A percentile compares a stretch with the other conserved stretches of the same genome.
phyloP scores from a whole-genome alignment of 92 coral and sea anemone species.

The Muricea muricata region DNA sequence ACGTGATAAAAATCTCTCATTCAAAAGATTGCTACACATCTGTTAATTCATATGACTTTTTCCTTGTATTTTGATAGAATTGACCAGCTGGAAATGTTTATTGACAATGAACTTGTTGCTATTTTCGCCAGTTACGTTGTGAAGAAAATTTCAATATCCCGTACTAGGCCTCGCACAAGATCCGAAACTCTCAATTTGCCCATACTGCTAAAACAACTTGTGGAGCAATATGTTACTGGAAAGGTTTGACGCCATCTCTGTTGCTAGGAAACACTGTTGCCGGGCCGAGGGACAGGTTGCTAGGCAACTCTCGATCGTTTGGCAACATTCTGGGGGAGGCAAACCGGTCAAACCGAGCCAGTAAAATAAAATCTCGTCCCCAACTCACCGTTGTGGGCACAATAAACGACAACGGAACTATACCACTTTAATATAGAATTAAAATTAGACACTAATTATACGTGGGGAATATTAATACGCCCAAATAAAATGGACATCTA shows the following conservation, averaged over 20 bases:
- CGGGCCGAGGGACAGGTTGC: not conserved
- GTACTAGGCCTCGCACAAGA: not conserved
- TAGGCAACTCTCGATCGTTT: not conserved
- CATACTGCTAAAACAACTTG: not conserved
- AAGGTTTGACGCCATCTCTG: constrained; percentile 10
- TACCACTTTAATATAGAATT: constrained; percentile 13
- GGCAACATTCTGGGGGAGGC: not conserved
- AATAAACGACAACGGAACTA: not conserved
- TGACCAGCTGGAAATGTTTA: too few relatives aligned
- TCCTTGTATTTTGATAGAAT: too few relatives aligned
- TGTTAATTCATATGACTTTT: too few relatives aligned
- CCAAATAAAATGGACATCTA: constrained; percentile 25
- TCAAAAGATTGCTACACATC: too few relatives aligned
- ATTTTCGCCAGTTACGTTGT: not conserved
- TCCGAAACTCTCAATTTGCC: not conserved
- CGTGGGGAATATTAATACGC: not conserved
- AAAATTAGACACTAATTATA: constrained; percentile 33
- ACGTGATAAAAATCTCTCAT: too few relatives aligned
- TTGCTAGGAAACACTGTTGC: not conserved
- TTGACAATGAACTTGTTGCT: too few relatives aligned
- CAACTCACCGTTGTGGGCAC: not conserved
- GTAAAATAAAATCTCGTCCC: not conserved
- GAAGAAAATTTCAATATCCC: not conserved
- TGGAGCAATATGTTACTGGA: not conserved
- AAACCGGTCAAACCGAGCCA: not conserved